Evolutionary conservation across 2,888 invertebrate genomes (phyloP).

Genomic region (Salpingus planirostris): DNA sequence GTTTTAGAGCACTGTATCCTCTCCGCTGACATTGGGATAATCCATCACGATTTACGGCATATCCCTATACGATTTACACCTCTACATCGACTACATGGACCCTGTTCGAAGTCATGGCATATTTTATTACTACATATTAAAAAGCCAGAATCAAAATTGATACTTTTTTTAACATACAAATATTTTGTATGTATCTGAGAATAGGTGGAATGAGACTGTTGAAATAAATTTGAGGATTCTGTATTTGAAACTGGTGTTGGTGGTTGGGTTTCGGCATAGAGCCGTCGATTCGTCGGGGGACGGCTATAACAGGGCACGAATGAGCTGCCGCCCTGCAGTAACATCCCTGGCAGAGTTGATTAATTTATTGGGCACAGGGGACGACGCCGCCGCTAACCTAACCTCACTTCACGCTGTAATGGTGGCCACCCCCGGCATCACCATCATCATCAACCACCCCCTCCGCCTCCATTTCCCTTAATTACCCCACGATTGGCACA

Average conservation of each 20-base stretch:
- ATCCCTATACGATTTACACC: constrained; percentile 36
- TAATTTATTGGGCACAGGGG: constrained; percentile 42
- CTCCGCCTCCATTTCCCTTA: background rate
- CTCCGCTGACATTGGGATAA: constrained; percentile 36
- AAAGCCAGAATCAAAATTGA: no score
- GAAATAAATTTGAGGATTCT: no score
- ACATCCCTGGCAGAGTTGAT: constrained; percentile 37
- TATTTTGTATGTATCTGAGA: no score
- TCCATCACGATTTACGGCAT: constrained; percentile 41
- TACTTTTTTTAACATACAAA: no score
- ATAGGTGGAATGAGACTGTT: no score
- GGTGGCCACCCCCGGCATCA: background rate
- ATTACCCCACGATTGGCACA: background rate
- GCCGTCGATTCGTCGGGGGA: constrained; percentile 5
- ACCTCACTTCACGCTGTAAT: constrained; percentile 11
- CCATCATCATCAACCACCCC: background rate
- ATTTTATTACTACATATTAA: no score
- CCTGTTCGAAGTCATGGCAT: no score
- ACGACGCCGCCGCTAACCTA: constrained; percentile 21
- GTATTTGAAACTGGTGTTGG: no score
- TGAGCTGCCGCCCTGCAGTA: constrained; percentile 13
- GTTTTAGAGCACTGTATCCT: constrained; percentile 25
- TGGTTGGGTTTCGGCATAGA: no score
- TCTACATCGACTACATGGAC: constrained; percentile 29
- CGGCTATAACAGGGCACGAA: no score